phyloP scores from a whole-genome alignment of 1,140 invertebrate species.

The Harpegnathos saltator region DNA sequence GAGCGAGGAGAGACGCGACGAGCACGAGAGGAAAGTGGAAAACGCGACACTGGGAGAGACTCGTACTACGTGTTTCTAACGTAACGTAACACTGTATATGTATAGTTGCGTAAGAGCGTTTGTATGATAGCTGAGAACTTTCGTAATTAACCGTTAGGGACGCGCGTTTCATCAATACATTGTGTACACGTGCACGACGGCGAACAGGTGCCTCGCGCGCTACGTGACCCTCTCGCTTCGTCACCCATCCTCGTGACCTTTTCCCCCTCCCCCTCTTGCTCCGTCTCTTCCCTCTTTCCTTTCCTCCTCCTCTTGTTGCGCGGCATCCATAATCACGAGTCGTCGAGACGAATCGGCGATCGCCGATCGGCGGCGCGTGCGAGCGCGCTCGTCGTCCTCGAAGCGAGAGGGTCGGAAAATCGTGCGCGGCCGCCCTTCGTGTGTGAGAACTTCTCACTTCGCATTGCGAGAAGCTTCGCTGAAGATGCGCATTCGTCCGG shows the following conservation, averaged over 20 bases:
- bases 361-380: conserved; percentile 15
- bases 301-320: not conserved
- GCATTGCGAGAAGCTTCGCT: no score
- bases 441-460: no score
- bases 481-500: conserved; percentile 20
- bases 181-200: conserved; percentile 38
- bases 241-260: conserved; percentile 38
- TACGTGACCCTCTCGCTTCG: conserved; percentile 60
- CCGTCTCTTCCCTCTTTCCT: conserved; percentile 2
- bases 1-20: not conserved
- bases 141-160: conserved; percentile 66
- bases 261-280: conserved; percentile 8
- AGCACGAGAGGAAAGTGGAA: conserved; percentile 20
- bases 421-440: conserved; percentile 12
- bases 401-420: conserved; percentile 29
- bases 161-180: conserved; percentile 57
- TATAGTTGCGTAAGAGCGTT: conserved; percentile 69
- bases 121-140: conserved; percentile 70
- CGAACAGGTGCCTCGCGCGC: conserved; percentile 60
- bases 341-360: conserved; percentile 24
- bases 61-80: conserved; percentile 68
- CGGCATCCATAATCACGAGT: not conserved
- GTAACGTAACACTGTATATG: conserved; percentile 62
- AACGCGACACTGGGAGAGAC: conserved; percentile 59
- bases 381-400: conserved; percentile 1